phyloP scores from a whole-genome alignment of 2,113 vertebrate species.

The Scalopus aquaticus region DNA sequence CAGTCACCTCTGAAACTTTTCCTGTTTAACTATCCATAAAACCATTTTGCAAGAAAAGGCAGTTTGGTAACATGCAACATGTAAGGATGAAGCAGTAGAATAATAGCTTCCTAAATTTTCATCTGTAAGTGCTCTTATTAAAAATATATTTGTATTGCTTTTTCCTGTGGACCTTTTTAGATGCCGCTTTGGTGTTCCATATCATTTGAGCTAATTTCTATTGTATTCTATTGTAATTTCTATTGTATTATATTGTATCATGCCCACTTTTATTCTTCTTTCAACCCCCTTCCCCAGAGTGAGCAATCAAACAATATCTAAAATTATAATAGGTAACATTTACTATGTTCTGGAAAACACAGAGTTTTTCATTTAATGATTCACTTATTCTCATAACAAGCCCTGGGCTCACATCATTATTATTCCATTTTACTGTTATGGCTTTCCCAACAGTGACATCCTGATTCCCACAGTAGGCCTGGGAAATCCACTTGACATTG shows the following conservation, averaged over 20 bases:
- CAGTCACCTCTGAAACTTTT: neutral
- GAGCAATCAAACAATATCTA: neutral
- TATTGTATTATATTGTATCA: neutral
- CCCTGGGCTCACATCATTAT: neutral
- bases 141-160: neutral
- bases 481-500: neutral
- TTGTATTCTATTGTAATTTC: neutral
- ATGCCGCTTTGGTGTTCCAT: neutral
- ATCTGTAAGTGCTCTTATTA: neutral
- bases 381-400: neutral
- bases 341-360: neutral
- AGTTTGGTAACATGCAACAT: neutral
- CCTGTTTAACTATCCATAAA: neutral
- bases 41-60: neutral
- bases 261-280: neutral
- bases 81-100: neutral
- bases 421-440: neutral
- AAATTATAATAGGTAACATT: neutral
- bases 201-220: neutral
- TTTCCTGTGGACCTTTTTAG: neutral
- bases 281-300: neutral
- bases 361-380: neutral
- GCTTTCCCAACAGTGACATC: neutral
- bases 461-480: neutral
- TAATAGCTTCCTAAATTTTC: neutral